Evolutionary conservation across 2,888 invertebrate genomes (phyloP).

Genomic region (Nasonovia ribisnigri): DNA sequence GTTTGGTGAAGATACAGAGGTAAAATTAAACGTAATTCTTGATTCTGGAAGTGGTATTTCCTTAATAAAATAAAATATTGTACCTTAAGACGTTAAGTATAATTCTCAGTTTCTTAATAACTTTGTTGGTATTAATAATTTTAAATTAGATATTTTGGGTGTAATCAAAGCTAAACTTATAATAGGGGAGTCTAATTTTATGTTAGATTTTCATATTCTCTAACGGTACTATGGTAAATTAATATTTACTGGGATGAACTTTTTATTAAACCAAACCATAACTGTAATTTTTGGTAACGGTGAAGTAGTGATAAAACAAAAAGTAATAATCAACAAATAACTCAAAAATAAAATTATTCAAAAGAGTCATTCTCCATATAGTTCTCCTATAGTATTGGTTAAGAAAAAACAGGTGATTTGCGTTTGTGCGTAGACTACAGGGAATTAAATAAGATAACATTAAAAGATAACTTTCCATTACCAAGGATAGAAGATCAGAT

Average conservation of each 20-base stretch:
- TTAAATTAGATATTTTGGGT: not conserved
- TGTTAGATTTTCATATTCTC: not conserved
- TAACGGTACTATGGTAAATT: not conserved
- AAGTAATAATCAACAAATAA: not conserved
- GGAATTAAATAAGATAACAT: not conserved
- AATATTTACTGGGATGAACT: not conserved
- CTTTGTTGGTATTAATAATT: not conserved
- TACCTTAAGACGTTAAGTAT: not conserved
- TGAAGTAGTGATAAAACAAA: not conserved
- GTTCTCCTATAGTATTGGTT: not conserved
- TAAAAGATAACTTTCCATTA: constrained; percentile 6
- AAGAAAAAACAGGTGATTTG: not conserved
- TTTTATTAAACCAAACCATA: not conserved
- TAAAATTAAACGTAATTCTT: constrained; percentile 1
- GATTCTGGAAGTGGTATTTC: not conserved
- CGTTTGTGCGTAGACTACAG: not conserved
- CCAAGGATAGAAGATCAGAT: constrained; percentile 1
- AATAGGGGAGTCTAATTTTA: not conserved
- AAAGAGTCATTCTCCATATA: not conserved
- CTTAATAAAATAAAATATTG: constrained; percentile 12
- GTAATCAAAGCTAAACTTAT: not conserved
- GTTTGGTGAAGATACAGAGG: not conserved
- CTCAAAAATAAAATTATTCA: constrained; percentile 1
- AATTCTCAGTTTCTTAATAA: not conserved
- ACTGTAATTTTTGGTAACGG: not conserved